Evolutionary conservation across 2,888 invertebrate genomes (phyloP).

Genomic region (Lasioglossum lativentre): DNA sequence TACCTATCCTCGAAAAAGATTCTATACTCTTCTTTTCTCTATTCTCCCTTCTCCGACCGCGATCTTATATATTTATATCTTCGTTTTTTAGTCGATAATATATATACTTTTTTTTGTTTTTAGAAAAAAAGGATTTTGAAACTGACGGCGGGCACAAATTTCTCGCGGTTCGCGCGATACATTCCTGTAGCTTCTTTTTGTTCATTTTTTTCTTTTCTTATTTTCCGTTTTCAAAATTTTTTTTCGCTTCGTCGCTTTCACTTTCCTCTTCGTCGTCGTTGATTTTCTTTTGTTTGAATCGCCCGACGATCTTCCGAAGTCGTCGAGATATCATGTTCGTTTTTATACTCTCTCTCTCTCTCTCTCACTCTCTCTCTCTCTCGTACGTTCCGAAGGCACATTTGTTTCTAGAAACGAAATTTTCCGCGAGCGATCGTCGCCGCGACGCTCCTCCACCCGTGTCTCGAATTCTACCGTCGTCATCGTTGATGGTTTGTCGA

Average conservation of each 20-base stretch:
- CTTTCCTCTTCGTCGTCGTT: background rate
- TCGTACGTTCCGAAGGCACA: constrained; percentile 76
- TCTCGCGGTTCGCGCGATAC: constrained; percentile 36
- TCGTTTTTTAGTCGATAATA: background rate
- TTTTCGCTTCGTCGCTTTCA: constrained; percentile 12
- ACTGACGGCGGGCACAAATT: constrained; percentile 48
- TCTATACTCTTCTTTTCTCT: constrained; percentile 37
- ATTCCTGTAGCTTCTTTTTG: constrained; percentile 11
- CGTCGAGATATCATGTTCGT: constrained; percentile 18
- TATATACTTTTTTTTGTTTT: constrained; percentile 11
- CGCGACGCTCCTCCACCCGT: background rate
- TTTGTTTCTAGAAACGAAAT: constrained; percentile 56
- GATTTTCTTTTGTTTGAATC: background rate
- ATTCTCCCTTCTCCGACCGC: background rate
- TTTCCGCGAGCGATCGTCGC: constrained; percentile 23
- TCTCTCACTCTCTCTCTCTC: too few relatives aligned
- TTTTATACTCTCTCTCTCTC: constrained; percentile 23
- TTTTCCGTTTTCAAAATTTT: constrained; percentile 10
- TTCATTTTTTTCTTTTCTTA: constrained; percentile 1
- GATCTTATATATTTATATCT: constrained; percentile 36
- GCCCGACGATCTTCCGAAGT: constrained; percentile 31
- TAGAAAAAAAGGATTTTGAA: constrained; percentile 24
- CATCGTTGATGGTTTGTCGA: constrained; percentile 25
- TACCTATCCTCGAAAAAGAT: constrained; percentile 56
- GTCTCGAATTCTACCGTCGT: constrained; percentile 20